Evolutionary conservation across 2,113 vertebrate species (phyloP), one percentile per base, ranked within the genome.

Genomic region (Pipa parva): DNA sequence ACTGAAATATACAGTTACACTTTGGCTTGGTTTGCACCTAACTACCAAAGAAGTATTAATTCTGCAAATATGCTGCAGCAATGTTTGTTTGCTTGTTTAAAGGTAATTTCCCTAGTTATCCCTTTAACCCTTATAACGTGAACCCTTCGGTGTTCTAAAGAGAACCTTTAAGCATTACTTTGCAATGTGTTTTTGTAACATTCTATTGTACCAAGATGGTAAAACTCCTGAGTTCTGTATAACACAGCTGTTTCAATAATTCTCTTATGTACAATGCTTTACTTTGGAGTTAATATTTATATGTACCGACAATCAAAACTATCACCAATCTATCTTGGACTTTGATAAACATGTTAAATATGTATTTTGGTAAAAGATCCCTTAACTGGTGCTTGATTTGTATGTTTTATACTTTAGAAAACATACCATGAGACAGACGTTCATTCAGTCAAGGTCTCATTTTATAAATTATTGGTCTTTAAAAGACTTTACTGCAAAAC

Each of bases 391-490:
- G 72, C 64, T 70, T 70, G 48, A 26, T 79, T 71, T 80, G 56
- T 81, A 75, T 82, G 77, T 83, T 78, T 73, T 81, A 73, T 79
- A 62, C 80, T 45, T 79, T 78, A 76, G 78, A 80, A 75, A 76
- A 76, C 70, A 73, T 84, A 85, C 82, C 79, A 84, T 88, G 85
- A 88, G 86, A 80, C 78, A 75, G 68, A 74, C 80, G 75, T 76
- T 69, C 62, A 42, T 31, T 9, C 60, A 11, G 75, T 77, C 27
- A 70, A 70, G 59, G 76, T 81, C 84, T 89, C 84, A 75, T 84
- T 81, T 80, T 79, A 85, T 92, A 92, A 93, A 87, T 93, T 89
- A 93, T 92, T 93, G 87, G 87, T 92, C 84, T 89, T 88, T 87
- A 85, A 78, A 85, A 88, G 85, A 90, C 83, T 85, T 73, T 81